These are phyloP conservation scores for Drosophila repletoides DNA, from an alignment of 1,140 invertebrate species.

Conservation along the genomic window DNA sequence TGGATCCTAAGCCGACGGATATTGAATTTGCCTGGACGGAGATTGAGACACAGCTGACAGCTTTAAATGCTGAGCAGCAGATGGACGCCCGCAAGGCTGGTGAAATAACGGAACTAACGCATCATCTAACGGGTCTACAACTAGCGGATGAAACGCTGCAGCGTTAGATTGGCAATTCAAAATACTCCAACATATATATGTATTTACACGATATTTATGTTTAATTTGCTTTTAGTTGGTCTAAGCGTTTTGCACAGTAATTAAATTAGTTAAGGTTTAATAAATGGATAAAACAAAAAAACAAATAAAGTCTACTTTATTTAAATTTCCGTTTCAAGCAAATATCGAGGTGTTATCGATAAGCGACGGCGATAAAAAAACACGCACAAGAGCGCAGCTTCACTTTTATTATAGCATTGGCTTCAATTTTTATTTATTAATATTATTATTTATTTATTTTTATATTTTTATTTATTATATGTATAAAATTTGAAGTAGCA, in stretches of 20 bases:
- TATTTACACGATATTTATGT: constrained; percentile 44
- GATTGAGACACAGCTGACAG: constrained; percentile 85
- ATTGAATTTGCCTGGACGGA: constrained; percentile 92
- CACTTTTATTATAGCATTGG: no score
- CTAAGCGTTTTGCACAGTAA: constrained; percentile 17
- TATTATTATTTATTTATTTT: no score
- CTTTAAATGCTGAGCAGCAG: constrained; percentile 31
- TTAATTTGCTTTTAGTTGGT: constrained; percentile 41
- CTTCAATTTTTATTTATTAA: no score
- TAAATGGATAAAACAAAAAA: constrained; percentile 21
- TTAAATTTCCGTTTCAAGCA: no score
- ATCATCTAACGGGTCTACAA: constrained; percentile 49
- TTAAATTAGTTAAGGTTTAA: constrained; percentile 28
- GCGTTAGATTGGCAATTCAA: constrained; percentile 16
- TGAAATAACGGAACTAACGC: constrained; percentile 54
- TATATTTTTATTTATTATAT: no score
- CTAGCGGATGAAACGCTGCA: constrained; percentile 52
- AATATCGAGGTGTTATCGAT: no score
- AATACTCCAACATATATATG: not conserved
- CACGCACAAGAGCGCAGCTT: no score
- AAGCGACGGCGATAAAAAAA: no score
- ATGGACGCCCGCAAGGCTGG: constrained; percentile 35
- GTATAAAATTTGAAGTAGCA: no score
- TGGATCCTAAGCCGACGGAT: constrained; percentile 87
- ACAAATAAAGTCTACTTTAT: not conserved